Base-by-base conservation (phyloP, 2,113 vertebrate genomes). In the Carassius auratus region DNA sequence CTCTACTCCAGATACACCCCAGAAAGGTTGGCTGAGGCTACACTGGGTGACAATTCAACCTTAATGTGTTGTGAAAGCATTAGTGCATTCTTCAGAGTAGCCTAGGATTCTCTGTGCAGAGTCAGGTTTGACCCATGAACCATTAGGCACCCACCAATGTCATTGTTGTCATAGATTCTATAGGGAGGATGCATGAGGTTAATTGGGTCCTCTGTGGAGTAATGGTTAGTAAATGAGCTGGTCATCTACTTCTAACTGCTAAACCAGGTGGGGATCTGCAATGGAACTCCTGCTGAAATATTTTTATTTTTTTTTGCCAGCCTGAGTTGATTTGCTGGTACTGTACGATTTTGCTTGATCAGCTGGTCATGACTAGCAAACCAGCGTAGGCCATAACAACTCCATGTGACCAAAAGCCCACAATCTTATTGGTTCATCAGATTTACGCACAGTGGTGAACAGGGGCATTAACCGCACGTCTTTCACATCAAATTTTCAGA, bases 71-170 rank as follows among this genome's bases (percentile, higher is more conserved):
- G n/a, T 23, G 23, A 80, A 80, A 48, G 59, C 13, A 61, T 42
- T 14, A 17, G 59, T 26, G 5, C 36, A 30, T 64, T 62, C 42
- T 84, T 84, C n/a, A 75, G 14, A 7, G 21, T 62, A 69, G 64
- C 45, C 76, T 66, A 90, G 84, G 77, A 81, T 82, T 19, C 85
- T 84, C 38, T 68, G 48, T 68, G 73, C 76, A n/a, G 19, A 38
- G 13, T 78, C 36, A 33, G n/a, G 50, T 84, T 81, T 68, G 59
- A 38, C 26, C 74, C 73, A 79, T 86, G 62, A 81, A 76, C 61
- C 59, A 62, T 38, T 48, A 59, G 62, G 76, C 48, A 19, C 8
- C 38, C 57, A 33, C 48, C 45, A 30, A 73, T 73, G 64, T 36
- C 64, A 68, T 69, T 82, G 80, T 55, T 68, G 62, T 68, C 12